These are phyloP conservation scores for Amblyopsis hoosieri DNA, from an alignment of 2,797 vertebrate genomes.

Conservation along the genomic window DNA sequence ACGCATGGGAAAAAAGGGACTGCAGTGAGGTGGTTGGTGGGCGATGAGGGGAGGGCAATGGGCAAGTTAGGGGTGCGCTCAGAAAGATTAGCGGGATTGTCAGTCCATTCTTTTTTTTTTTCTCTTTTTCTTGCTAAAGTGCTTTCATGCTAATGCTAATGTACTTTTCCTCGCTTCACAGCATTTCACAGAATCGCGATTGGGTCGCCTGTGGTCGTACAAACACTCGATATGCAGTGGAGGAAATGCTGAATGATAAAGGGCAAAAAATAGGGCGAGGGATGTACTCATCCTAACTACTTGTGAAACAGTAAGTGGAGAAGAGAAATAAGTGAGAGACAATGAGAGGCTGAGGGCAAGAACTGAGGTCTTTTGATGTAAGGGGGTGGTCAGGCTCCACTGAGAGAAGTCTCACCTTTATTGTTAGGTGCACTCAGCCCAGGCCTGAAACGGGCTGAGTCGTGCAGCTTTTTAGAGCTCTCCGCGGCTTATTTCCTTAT, in stretches of 20 bases:
- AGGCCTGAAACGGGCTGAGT: not conserved
- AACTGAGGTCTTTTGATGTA: not conserved
- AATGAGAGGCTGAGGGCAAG: not conserved
- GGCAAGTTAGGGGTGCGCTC: too few relatives aligned
- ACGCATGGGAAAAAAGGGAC: slow-evolving; percentile 4
- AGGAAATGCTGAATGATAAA: too few relatives aligned
- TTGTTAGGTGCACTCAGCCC: not conserved
- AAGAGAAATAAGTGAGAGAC: not conserved
- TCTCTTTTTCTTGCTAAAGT: slow-evolving; percentile 8
- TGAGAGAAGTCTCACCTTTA: not conserved
- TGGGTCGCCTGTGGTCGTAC: too few relatives aligned
- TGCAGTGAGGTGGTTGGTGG: not conserved
- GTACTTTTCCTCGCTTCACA: too few relatives aligned
- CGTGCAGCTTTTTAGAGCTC: not conserved
- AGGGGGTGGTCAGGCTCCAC: not conserved
- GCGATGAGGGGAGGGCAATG: not conserved
- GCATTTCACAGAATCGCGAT: not conserved
- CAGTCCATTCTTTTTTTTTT: slow-evolving; percentile 17
- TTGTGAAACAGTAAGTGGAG: not conserved
- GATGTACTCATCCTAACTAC: not conserved
- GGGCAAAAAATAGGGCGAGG: not conserved
- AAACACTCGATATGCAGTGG: too few relatives aligned
- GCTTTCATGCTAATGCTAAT: not conserved
- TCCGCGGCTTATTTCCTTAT: slow-evolving; percentile 2
- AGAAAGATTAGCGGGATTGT: slow-evolving; percentile 8